phyloP scores from a whole-genome alignment of 2,113 vertebrate species.

The Syrmaticus mikado region DNA sequence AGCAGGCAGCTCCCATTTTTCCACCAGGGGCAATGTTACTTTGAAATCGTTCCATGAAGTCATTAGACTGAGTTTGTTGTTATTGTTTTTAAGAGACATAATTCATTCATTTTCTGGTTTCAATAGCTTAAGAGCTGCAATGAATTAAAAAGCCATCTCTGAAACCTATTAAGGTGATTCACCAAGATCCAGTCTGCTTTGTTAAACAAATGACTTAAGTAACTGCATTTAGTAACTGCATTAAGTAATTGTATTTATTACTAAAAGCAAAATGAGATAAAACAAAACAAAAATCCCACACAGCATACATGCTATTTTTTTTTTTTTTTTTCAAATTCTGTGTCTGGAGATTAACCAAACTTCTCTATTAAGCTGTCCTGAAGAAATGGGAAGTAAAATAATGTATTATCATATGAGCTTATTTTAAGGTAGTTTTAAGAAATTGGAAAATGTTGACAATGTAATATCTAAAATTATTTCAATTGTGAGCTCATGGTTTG shows the following conservation, averaged over 20 bases:
- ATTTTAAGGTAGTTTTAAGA: not conserved
- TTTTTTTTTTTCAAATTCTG: not conserved
- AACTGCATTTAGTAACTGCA: not conserved
- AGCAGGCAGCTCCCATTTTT: constrained; percentile 38
- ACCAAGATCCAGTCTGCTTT: constrained; percentile 1
- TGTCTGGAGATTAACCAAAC: not conserved
- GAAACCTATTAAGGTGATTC: constrained; percentile 35
- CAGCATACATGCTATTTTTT: not conserved
- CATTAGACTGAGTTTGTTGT: constrained; percentile 54
- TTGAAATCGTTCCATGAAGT: constrained; percentile 58
- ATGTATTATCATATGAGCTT: not conserved
- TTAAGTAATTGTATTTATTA: not conserved
- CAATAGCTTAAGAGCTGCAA: constrained; percentile 26
- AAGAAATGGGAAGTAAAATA: constrained; percentile 5
- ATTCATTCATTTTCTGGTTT: constrained; percentile 19
- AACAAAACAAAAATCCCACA: not conserved
- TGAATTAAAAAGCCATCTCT: constrained; percentile 49
- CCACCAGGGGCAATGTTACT: constrained; percentile 40
- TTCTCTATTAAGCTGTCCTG: not conserved
- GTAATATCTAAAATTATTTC: not conserved
- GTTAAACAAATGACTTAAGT: constrained; percentile 23
- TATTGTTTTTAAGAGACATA: constrained; percentile 46
- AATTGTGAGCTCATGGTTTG: not conserved
- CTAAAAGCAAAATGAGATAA: not conserved
- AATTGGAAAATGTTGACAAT: not conserved